These are phyloP conservation scores for Rhinolophus sinicus DNA, from an alignment of 2,113 vertebrate species.

Conservation along the genomic window DNA sequence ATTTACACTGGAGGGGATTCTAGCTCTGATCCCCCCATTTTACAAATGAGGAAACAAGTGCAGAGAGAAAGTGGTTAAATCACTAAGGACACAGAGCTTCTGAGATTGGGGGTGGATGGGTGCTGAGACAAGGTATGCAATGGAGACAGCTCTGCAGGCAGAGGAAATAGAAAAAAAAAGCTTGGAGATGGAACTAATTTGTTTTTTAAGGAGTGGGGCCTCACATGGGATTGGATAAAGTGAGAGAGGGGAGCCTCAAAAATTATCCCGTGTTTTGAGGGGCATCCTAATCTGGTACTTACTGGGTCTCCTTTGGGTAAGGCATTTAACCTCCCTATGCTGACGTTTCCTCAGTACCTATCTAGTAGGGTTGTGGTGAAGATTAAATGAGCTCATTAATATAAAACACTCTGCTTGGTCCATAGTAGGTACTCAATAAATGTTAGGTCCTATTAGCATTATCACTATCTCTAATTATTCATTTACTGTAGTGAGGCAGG, in stretches of 20 bases:
- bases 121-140: conserved; percentile 34
- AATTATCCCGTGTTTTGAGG: not conserved
- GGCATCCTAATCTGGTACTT: not conserved
- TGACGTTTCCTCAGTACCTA: not conserved
- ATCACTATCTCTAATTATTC: not conserved
- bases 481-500: not conserved
- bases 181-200: not conserved
- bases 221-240: not conserved
- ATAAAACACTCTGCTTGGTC: conserved; percentile 44
- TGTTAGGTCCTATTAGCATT: not conserved
- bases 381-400: conserved; percentile 37
- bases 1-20: conserved; percentile 17
- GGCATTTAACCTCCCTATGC: not conserved
- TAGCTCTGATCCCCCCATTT: not conserved
- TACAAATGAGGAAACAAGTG: conserved; percentile 7
- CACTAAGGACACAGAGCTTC: conserved; percentile 31
- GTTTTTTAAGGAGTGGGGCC: conserved; percentile 18
- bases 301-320: not conserved
- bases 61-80: conserved; percentile 37
- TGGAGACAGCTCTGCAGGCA: not conserved
- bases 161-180: conserved; percentile 16
- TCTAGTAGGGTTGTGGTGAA: not conserved
- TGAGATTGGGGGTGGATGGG: not conserved
- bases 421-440: conserved; percentile 34
- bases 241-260: conserved; percentile 2